Conservation (phyloP, 2,888 invertebrate species). For the Baronia brevicornis region DNA sequence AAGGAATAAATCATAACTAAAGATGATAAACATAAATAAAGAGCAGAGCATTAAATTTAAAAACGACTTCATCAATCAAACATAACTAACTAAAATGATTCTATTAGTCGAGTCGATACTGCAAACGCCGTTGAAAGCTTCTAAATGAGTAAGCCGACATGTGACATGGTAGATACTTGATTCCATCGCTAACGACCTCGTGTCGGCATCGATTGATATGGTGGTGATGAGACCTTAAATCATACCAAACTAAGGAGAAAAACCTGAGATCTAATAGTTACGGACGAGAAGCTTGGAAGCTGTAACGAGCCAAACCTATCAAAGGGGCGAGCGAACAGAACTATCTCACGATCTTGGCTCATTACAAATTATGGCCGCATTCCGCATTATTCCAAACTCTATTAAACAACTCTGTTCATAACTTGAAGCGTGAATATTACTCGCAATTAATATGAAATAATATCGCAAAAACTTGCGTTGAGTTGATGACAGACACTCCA, state of each 20-base stretch:
- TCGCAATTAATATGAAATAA: slow-evolving; percentile 55
- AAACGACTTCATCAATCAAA: no score
- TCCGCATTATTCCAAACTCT: slow-evolving; percentile 53
- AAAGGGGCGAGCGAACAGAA: slow-evolving; percentile 64
- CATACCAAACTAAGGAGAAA: slow-evolving; percentile 43
- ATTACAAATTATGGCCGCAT: slow-evolving; percentile 74
- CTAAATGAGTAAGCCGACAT: no score
- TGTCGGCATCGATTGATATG: no score
- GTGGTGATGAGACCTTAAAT: slow-evolving; percentile 42
- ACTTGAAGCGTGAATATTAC: slow-evolving; percentile 14
- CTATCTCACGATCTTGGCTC: slow-evolving; percentile 53
- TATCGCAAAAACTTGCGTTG: slow-evolving; percentile 47
- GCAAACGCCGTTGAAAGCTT: no score
- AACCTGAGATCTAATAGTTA: slow-evolving; percentile 13
- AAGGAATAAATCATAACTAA: slow-evolving; percentile 3
- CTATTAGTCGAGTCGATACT: no score
- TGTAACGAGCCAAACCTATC: slow-evolving; percentile 64
- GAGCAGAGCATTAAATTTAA: no score
- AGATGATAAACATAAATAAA: not conserved
- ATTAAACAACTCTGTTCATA: slow-evolving; percentile 38
- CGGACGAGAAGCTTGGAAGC: slow-evolving; percentile 45
- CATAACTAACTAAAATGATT: no score
- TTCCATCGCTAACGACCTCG: no score
- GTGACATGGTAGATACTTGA: no score
- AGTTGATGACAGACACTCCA: slow-evolving; percentile 55